A percentile compares a stretch with the other conserved stretches of the same genome.
These are phyloP conservation scores for Pipistrellus nathusii DNA, from an alignment of 2,797 vertebrate genomes.

Conservation along the genomic window DNA sequence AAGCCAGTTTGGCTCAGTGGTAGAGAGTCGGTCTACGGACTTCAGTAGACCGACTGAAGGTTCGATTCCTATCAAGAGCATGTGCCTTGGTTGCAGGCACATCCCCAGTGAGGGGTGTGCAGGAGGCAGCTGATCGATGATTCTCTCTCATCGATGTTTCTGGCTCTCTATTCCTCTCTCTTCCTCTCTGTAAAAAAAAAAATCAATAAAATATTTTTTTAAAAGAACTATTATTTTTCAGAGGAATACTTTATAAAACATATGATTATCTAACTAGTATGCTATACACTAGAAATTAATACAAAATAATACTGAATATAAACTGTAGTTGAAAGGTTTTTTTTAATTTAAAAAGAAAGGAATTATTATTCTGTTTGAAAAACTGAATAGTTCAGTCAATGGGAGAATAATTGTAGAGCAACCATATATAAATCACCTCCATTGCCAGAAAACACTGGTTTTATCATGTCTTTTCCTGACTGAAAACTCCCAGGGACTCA, in stretches of 20 bases:
- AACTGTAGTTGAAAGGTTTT: background rate
- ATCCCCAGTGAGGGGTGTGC: no score
- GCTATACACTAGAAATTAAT: background rate
- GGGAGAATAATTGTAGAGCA: background rate
- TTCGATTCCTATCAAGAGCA: no score
- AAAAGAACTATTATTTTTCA: background rate
- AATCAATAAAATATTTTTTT: no score
- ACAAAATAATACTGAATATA: background rate
- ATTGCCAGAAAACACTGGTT: background rate
- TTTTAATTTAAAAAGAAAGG: background rate
- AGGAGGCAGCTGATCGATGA: no score
- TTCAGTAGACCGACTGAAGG: no score
- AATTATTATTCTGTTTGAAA: constrained; percentile 39
- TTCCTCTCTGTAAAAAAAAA: no score
- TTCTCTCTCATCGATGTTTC: no score
- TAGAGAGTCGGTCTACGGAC: no score
- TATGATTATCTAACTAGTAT: background rate
- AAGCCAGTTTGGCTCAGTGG: no score
- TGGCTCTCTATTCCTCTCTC: no score
- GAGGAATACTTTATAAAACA: background rate
- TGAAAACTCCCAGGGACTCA: constrained; percentile 7
- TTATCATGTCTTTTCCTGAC: background rate
- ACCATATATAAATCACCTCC: background rate
- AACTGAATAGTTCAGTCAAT: background rate
- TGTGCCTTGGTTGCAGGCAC: no score